Evolutionary conservation across 2,888 invertebrate species (phyloP).

Genomic region (Esperia sulphurella): DNA sequence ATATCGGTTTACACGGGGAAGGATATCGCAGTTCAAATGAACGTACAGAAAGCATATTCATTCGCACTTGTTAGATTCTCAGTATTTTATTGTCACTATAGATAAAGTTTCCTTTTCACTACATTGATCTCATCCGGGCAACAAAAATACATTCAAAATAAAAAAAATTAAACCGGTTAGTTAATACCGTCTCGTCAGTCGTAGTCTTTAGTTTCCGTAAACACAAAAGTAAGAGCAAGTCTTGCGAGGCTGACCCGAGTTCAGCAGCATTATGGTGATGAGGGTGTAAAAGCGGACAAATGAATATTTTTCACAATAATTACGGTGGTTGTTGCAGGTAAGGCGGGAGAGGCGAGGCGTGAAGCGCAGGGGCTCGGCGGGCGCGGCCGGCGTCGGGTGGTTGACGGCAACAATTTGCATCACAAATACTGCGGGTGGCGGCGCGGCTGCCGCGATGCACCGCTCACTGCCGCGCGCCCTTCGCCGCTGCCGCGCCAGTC

Average conservation of each 20-base stretch:
- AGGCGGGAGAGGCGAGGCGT: constrained; percentile 48
- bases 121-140: no score
- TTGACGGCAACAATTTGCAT: constrained; percentile 63
- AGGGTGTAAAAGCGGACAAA: constrained; percentile 54
- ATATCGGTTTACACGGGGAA: constrained; percentile 48
- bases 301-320: constrained; percentile 76
- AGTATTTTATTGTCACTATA: no score
- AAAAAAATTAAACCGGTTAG: not conserved
- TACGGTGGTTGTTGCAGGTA: constrained; percentile 63
- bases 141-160: not conserved
- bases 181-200: not conserved
- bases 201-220: not conserved
- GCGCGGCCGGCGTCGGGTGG: constrained; percentile 28
- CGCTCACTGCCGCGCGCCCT: constrained; percentile 50
- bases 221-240: not conserved
- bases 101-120: no score
- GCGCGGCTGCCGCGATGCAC: constrained; percentile 24
- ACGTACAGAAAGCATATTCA: not conserved
- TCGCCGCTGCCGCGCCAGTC: constrained; percentile 40
- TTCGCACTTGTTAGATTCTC: no score
- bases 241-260: constrained; percentile 13
- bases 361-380: constrained; percentile 26
- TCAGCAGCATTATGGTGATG: constrained; percentile 52
- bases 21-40: constrained; percentile 14
- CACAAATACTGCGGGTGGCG: constrained; percentile 36